Base-by-base conservation (phyloP, 2,797 vertebrate genomes). In the Gymnothorax reevesii region DNA sequence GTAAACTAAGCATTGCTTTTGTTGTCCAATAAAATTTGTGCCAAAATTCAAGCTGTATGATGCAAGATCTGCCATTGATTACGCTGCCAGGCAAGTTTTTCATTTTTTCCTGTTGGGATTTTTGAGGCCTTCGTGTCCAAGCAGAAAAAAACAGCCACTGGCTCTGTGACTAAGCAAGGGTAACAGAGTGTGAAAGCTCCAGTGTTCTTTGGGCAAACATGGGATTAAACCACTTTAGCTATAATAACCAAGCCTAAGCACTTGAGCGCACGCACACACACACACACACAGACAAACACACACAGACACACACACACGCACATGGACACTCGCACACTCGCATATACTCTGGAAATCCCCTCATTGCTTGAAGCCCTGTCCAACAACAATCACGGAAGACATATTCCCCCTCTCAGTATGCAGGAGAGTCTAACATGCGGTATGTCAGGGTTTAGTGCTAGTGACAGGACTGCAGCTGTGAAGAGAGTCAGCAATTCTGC, bases 251-350 rank as follows among this genome's bases (percentile, higher is more conserved):
- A 7, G 75, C 57, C 73, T 57, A 75, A 54, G 27, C 42, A 84
- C 52, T 12, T 7, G 27, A 7, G 57, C 49, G n/a, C 7, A 22
- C 52, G 55, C 49, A 55, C 20, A 55, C 52, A 80, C 52, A 54
- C 52, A 49, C 69, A 33, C n/a, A 73, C 22, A 57, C 15, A 57
- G 10, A 85, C 62, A 84, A 7, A 66, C 13, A 49, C 13, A 15
- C 2, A 15, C 27, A 71, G 2, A 22, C 17, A 55, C 42, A 55
- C 22, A 27, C 7, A 69, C 13, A 88, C 82, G 87, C 86, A 86
- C 55, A 87, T 75, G 62, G 27, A 90, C 42, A 17, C 60, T 66
- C 17, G 54, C 62, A 64, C 15, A 84, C 62, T 1, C 20, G 49
- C 57, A 33, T 10, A 52, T 9, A 17, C 75, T 79, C 75, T 79